A percentile compares a stretch with the other conserved stretches of the same genome.
Conservation (phyloP, 2,113 vertebrate species). For the Anoplopoma fimbria region DNA sequence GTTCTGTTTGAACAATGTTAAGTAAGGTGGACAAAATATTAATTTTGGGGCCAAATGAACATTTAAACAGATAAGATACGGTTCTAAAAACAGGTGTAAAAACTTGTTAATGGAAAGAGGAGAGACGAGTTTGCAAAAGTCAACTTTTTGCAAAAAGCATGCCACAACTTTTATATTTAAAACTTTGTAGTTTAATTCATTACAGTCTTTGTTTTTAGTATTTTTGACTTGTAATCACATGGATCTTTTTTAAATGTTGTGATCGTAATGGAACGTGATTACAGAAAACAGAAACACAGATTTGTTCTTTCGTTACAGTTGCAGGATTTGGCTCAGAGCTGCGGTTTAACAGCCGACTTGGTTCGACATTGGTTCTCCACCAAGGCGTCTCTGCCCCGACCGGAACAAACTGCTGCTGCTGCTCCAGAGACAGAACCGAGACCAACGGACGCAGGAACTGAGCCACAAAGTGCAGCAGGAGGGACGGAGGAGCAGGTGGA, state of each 20-base stretch:
- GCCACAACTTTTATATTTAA: too few species aligned
- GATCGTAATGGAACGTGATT: neutral
- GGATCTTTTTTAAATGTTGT: neutral
- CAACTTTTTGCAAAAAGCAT: too few species aligned
- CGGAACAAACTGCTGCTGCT: constrained; percentile 24
- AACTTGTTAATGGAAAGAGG: too few species aligned
- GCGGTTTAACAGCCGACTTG: constrained; percentile 87
- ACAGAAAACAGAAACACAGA: too few species aligned
- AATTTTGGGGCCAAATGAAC: too few species aligned
- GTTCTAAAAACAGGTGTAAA: too few species aligned
- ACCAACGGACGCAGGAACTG: constrained; percentile 27
- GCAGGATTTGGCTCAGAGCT: constrained; percentile 84
- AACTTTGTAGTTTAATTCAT: too few species aligned
- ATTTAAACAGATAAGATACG: too few species aligned
- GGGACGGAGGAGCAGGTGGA: constrained; percentile 73
- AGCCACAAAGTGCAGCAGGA: constrained; percentile 51
- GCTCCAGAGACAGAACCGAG: constrained; percentile 4
- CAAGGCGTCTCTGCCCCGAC: constrained; percentile 34
- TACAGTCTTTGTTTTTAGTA: too few species aligned
- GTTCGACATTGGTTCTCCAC: constrained; percentile 90
- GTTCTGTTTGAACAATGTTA: too few species aligned
- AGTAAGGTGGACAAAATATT: too few species aligned
- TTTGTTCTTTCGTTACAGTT: constrained; percentile 70
- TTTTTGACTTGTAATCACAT: neutral
- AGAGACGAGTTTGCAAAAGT: too few species aligned